A percentile compares a stretch with the other conserved stretches of the same genome.
Evolutionary conservation across 2,888 invertebrate genomes (phyloP).

Genomic region (Sphinx pinastri): DNA sequence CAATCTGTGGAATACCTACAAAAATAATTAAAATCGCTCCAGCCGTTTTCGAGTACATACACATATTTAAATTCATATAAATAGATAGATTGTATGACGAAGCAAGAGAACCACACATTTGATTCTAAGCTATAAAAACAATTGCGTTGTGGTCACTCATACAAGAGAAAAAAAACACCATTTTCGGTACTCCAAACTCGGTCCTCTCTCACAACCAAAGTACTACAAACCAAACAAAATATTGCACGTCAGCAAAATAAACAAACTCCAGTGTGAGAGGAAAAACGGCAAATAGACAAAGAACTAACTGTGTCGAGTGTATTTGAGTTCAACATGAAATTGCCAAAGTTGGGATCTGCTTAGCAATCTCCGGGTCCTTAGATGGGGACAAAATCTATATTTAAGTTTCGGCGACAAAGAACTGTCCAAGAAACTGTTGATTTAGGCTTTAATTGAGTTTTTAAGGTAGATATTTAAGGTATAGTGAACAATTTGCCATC

Average conservation of each 20-base stretch:
- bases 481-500: no score
- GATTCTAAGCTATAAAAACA: no score
- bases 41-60: no score
- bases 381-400: slow-evolving; percentile 22
- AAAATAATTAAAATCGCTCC: no score
- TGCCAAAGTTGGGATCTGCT: slow-evolving; percentile 18
- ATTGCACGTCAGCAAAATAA: background rate
- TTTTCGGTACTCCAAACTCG: no score
- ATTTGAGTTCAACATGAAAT: slow-evolving; percentile 13
- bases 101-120: background rate
- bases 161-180: no score
- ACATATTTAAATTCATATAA: no score
- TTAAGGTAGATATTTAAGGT: background rate
- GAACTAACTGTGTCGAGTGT: background rate
- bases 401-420: background rate
- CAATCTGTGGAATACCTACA: no score
- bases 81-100: no score
- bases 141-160: no score
- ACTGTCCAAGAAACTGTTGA: background rate
- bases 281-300: slow-evolving; percentile 21
- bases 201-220: no score
- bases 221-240: background rate
- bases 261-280: background rate
- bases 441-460: background rate
- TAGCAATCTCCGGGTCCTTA: background rate